Evolutionary conservation across 2,113 vertebrate species (phyloP), one percentile per base, ranked within the genome.

Genomic region (Epinephelus cyanopodus): DNA sequence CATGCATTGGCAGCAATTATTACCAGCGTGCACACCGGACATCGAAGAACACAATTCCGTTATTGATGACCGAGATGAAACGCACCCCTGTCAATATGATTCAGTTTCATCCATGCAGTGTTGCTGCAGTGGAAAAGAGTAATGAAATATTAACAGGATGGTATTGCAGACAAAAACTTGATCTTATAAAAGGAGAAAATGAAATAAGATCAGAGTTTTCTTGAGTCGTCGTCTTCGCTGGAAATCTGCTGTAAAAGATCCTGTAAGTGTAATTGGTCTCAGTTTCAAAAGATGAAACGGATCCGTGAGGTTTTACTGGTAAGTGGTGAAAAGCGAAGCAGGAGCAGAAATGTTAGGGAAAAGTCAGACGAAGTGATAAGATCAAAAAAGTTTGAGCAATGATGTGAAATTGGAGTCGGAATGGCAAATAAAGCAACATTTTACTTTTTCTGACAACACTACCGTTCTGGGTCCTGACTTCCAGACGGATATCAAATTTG

Each of bases 401-500:
- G 80, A 90, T 90, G 75, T 84, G 78, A 88, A 91, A 91, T 92
- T 74, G 83, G 52, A 90, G 79, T 63, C 83, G 85, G 81, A 89
- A 82, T 78, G 47, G 77, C 75, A 87, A 91, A 87, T 82, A 88
- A 90, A 91, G 83, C 76, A 82, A 79, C 83, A 78, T 86, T 84
- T 83, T 27, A 74, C 67, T 86, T 87, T 83, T 89, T 69, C 69
- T 78, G 86, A 89, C 91, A 91, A 87, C 89, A 85, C 76, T 18
- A 4, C 75, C 54, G 87, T 89, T 91, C 87, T 76, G 86, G 88
- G 81, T 84, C 79, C 79, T 85, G 93, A 82, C 87, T 89, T 87
- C 83, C 87, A 89, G 91, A 91, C 87, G 70, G 85, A 91, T 87
- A 87, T 92, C 88, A 90, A 90, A 92, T 93, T 89, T 90, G 86